Evolutionary conservation across 2,888 invertebrate genomes (phyloP).

Genomic region (Drosophila nr. perissopoda): DNA sequence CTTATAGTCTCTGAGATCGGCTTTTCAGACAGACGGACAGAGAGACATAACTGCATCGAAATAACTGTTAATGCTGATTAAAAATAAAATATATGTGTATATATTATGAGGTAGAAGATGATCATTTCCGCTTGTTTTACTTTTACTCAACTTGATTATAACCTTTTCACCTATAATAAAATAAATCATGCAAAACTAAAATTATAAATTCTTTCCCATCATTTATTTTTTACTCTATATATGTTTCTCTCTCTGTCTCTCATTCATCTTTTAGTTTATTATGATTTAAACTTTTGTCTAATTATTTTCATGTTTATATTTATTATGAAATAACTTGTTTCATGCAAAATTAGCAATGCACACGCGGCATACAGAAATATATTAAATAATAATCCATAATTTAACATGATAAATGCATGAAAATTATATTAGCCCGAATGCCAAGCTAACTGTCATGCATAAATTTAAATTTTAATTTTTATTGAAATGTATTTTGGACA

Average conservation of each 20-base stretch:
- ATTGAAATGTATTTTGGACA: constrained; percentile 16
- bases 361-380: neutral
- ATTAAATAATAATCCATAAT: constrained; percentile 9
- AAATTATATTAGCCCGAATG: constrained; percentile 8
- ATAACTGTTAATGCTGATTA: no score
- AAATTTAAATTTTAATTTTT: constrained; percentile 34
- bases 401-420: constrained; percentile 47
- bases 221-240: neutral
- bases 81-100: neutral
- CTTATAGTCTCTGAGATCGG: no score
- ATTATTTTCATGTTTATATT: neutral
- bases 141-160: neutral
- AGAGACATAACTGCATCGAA: no score
- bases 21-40: no score
- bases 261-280: neutral
- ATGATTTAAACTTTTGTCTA: neutral
- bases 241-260: neutral
- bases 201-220: neutral
- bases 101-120: neutral
- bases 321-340: neutral
- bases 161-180: neutral
- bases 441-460: constrained; percentile 13
- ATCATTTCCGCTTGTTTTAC: neutral
- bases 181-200: neutral
- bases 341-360: constrained; percentile 14